Conservation (phyloP, 2,888 invertebrate species). For the Cephus pulcher region DNA sequence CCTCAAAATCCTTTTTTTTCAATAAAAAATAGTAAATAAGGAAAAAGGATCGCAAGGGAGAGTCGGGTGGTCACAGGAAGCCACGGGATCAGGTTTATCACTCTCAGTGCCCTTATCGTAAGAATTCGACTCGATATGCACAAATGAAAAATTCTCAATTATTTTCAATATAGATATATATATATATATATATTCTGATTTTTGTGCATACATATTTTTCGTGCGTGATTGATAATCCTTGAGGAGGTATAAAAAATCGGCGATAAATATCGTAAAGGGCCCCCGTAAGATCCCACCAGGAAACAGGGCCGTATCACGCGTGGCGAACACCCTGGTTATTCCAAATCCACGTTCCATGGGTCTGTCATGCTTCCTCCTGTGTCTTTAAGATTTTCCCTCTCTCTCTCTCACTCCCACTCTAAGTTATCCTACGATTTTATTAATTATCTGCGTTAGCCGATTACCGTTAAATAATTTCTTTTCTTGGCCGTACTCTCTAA, state of each 20-base stretch:
- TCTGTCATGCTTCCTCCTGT: not conserved
- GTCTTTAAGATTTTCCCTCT: not conserved
- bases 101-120: not conserved
- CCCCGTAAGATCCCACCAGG: not conserved
- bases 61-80: not conserved
- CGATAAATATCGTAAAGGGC: not conserved
- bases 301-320: not conserved
- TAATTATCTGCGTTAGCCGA: not conserved
- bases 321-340: not conserved
- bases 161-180: not conserved
- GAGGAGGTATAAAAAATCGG: not conserved
- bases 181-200: not conserved
- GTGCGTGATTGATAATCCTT: not conserved
- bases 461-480: not conserved
- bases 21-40: not conserved
- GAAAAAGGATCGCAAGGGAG: not conserved
- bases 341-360: not conserved
- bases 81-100: not conserved
- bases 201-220: not conserved
- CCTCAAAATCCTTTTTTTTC: not conserved
- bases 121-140: not conserved
- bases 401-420: constrained; percentile 26
- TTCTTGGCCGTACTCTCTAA: not conserved
- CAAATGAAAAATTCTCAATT: not conserved
- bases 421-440: constrained; percentile 60